Conservation (phyloP, 2,888 invertebrate genomes). For the Drosophila imparisetae region DNA sequence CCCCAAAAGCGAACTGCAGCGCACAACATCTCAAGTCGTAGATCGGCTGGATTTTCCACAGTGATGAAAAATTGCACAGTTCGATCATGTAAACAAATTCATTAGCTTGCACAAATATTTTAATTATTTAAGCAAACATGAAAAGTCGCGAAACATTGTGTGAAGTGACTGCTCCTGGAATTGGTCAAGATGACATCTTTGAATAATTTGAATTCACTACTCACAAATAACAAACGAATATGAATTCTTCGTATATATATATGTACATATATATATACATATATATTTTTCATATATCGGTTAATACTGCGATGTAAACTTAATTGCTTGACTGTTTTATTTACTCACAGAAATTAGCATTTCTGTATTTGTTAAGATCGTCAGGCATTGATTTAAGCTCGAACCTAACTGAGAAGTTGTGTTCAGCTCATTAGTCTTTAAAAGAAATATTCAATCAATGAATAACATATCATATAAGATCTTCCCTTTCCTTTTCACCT, state of each 20-base stretch:
- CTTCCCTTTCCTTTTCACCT: not conserved
- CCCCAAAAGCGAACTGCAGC: conserved; percentile 2
- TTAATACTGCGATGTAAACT: not conserved
- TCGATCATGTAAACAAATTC: conserved; percentile 80
- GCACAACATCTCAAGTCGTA: conserved; percentile 13
- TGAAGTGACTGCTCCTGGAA: conserved; percentile 49
- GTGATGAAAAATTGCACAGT: conserved; percentile 72
- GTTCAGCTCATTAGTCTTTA: not conserved
- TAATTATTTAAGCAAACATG: conserved; percentile 69
- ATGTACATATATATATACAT: too few species aligned
- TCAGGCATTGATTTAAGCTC: not conserved
- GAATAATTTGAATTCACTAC: conserved; percentile 27
- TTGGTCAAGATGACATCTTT: conserved; percentile 44
- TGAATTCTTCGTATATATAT: not conserved
- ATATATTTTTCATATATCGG: not conserved
- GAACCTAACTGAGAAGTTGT: not conserved
- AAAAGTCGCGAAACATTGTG: conserved; percentile 30
- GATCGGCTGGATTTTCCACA: conserved; percentile 69
- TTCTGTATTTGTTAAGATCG: not conserved
- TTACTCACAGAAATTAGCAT: not conserved
- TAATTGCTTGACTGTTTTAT: not conserved
- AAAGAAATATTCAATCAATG: not conserved
- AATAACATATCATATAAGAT: not conserved
- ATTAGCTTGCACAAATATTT: conserved; percentile 76
- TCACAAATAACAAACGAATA: conserved; percentile 8